Evolutionary conservation across 2,113 vertebrate species (phyloP), one percentile per base, ranked within the genome.

Genomic region (Lipophrys pholis): DNA sequence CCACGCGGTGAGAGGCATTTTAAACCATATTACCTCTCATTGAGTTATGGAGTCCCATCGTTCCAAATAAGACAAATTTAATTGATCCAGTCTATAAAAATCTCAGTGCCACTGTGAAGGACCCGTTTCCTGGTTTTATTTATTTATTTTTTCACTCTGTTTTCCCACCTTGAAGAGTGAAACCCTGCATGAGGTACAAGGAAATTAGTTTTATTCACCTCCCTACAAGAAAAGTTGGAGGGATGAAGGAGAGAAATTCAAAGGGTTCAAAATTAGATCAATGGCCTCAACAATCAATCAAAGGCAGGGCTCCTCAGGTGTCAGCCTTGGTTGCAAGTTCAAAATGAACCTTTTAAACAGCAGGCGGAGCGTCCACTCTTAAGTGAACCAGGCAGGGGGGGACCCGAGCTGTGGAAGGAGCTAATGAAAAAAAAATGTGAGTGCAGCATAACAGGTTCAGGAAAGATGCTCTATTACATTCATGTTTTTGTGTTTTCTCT

Each of bases 1-100:
- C 91, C n/a, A 69, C 95, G 93, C 96, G 95, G 96, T 92, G 73
- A 94, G 95, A 94, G 93, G 87, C 92, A 91, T 95, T 96, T 97
- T 95, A 95, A 96, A 96, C 95, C 95, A 93, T 95, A 96, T 96
- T 96, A 94, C 92, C 91, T 93, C 94, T 97, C 95, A 97, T 96
- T 95, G 94, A 96, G 95, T 97, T 97, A 97, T 92, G 90, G 94
- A 94, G 93, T 95, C 95, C 95, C 95, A 95, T 95, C 94, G 95
- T 93, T 95, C 92, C 95, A 96, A 96, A 96, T 96, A 95, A 96
- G 94, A 95, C 95, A 96, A 96, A 96, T 97, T 94, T 95, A 96
- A 97, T 96, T 95, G 95, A 95, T 95, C 95, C 91, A 93, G 94
- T 95, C 95, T 95, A 96, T 81, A 88, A 94, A 94, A 94, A 92